Conservation (phyloP, 2,113 vertebrate species). For the Mus pahari region DNA sequence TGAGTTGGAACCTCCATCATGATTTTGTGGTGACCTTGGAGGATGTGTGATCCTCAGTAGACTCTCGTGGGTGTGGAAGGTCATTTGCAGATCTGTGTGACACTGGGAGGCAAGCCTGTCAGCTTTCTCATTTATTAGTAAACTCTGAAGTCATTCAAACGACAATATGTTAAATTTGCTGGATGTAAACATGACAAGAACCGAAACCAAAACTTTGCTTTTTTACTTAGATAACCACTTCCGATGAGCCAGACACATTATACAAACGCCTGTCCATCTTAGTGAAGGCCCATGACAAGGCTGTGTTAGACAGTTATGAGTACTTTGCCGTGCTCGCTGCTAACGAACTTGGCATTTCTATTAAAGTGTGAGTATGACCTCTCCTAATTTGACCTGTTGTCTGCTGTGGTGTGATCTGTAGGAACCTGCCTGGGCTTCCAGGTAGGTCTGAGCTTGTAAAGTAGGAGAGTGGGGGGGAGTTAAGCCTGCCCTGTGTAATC, state of each 20-base stretch:
- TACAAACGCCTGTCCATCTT: slow-evolving; percentile 93
- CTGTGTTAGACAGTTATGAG: slow-evolving; percentile 97
- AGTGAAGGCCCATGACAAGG: slow-evolving; percentile 94
- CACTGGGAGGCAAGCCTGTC: background rate
- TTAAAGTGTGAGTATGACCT: slow-evolving; percentile 92
- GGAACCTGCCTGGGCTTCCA: background rate
- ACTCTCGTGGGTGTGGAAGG: background rate
- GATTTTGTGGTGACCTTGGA: slow-evolving; percentile 12
- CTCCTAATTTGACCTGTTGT: background rate
- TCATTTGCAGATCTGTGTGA: background rate
- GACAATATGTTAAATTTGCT: background rate
- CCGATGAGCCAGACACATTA: slow-evolving; percentile 92
- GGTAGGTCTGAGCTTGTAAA: background rate
- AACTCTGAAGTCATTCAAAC: background rate
- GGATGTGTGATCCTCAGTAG: background rate
- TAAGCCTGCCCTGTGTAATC: background rate
- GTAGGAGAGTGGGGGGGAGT: background rate
- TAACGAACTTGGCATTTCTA: slow-evolving; percentile 92
- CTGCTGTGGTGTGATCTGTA: background rate
- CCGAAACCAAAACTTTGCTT: slow-evolving; percentile 51
- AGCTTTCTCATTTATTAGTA: slow-evolving; percentile 21
- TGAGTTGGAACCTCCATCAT: background rate
- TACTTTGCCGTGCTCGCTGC: slow-evolving; percentile 94
- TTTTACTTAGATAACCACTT: slow-evolving; percentile 90
- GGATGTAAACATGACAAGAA: slow-evolving; percentile 29